A percentile compares a stretch with the other conserved stretches of the same genome.
Conservation (phyloP, 2,113 vertebrate species). For the Apeltes quadracus region DNA sequence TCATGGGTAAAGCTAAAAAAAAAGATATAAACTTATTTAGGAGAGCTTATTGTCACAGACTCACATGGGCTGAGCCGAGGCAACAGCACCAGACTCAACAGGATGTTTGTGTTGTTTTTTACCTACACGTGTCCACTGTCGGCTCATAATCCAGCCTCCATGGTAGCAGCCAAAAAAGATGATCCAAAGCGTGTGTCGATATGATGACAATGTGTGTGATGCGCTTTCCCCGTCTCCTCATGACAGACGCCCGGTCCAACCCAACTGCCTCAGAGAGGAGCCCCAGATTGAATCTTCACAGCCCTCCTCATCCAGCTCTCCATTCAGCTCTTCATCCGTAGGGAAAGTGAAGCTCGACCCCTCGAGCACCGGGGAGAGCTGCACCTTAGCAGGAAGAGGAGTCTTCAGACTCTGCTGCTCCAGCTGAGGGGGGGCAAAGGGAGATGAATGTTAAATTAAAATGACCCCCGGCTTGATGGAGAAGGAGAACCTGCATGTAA, state of each 20-base stretch:
- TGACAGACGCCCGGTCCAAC: not conserved
- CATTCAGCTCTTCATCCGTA: too few species aligned
- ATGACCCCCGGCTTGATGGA: not conserved
- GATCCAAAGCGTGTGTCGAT: not conserved
- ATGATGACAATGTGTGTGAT: not conserved
- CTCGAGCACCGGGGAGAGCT: too few species aligned
- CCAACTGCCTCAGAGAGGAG: not conserved
- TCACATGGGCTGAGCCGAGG: not conserved
- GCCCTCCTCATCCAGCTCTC: not conserved
- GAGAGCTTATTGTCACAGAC: not conserved
- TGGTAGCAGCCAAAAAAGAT: not conserved
- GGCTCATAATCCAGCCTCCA: not conserved
- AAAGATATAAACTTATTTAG: not conserved
- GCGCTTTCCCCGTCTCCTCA: not conserved
- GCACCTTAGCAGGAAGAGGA: not conserved
- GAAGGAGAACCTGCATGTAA: not conserved
- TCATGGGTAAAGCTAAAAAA: not conserved
- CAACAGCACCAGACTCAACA: not conserved
- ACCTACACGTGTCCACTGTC: not conserved
- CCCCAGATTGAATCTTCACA: not conserved
- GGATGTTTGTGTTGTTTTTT: not conserved
- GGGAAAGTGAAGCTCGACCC: not conserved
- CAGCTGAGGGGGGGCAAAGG: not conserved
- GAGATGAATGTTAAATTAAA: not conserved
- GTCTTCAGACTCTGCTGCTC: slow-evolving; percentile 3